These are phyloP conservation scores for Morpho helenor DNA, from an alignment of 2,888 invertebrate genomes.

Conservation along the genomic window DNA sequence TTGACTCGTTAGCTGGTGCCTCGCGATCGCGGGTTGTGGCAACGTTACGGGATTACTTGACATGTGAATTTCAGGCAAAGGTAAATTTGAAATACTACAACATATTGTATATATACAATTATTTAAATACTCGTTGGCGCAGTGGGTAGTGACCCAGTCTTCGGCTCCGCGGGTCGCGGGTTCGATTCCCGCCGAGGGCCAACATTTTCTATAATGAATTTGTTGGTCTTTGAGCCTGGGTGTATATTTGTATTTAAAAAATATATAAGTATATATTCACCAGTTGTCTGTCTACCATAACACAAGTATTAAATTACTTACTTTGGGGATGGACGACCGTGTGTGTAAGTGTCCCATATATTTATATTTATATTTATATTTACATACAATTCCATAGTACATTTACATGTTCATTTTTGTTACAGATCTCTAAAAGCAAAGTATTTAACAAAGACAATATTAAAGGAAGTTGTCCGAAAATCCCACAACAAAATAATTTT, in stretches of 20 bases:
- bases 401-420: constrained; percentile 23
- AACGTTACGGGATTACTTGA: constrained; percentile 93
- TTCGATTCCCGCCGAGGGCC: no score
- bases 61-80: constrained; percentile 90
- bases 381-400: not conserved
- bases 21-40: constrained; percentile 91
- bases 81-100: constrained; percentile 43
- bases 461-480: constrained; percentile 91
- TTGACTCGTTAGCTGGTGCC: constrained; percentile 94
- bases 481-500: constrained; percentile 98
- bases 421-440: constrained; percentile 79
- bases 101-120: no score
- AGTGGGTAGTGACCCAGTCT: no score
- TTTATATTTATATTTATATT: no score
- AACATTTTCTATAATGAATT: no score
- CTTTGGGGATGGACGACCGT: not conserved
- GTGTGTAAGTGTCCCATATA: no score
- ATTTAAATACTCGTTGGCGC: not conserved
- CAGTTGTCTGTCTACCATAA: no score
- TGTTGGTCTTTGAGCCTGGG: no score
- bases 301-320: not conserved
- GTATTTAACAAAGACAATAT: constrained; percentile 90
- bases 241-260: no score
- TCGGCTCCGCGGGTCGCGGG: no score
- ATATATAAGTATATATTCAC: no score